Conservation (phyloP, 2,888 invertebrate genomes). For the Orthonychiurus folsomi region DNA sequence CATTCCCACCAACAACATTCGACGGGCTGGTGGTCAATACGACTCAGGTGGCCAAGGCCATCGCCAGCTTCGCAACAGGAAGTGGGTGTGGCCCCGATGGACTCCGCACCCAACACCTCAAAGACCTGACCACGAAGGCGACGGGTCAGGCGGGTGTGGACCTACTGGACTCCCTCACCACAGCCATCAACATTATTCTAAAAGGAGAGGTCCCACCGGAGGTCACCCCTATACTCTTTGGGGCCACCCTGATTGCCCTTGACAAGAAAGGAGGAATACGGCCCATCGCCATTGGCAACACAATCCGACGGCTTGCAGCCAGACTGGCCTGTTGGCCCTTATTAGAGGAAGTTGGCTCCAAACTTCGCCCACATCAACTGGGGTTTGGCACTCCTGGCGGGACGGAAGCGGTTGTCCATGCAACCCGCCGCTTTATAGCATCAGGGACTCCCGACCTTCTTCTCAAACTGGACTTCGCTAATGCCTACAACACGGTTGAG, state of each 20-base stretch:
- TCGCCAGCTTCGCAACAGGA: conserved; percentile 14
- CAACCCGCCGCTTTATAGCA: neutral
- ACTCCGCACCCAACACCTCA: conserved; percentile 14
- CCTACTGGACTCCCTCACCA: neutral
- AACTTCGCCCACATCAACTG: conserved; percentile 13
- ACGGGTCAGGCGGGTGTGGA: conserved; percentile 5
- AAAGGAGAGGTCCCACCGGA: conserved; percentile 11
- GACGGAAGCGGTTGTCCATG: conserved; percentile 17
- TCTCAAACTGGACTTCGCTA: conserved; percentile 18
- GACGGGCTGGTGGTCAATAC: neutral
- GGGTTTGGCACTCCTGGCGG: conserved; percentile 15
- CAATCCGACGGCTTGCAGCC: conserved; percentile 8
- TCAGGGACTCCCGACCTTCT: neutral
- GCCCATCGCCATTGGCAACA: conserved; percentile 21
- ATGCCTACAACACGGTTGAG: conserved; percentile 19
- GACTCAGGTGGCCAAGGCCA: neutral
- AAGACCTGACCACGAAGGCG: conserved; percentile 10
- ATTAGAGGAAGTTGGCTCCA: neutral
- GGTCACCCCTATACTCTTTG: conserved; percentile 13
- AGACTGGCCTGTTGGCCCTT: conserved; percentile 12
- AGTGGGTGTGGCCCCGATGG: conserved; percentile 16
- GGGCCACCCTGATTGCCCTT: conserved; percentile 19
- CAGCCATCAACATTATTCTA: conserved; percentile 9
- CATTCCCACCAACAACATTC: conserved; percentile 4
- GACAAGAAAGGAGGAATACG: conserved; percentile 21